Conservation (phyloP, 1,140 invertebrate species). For the Periplaneta americana region DNA sequence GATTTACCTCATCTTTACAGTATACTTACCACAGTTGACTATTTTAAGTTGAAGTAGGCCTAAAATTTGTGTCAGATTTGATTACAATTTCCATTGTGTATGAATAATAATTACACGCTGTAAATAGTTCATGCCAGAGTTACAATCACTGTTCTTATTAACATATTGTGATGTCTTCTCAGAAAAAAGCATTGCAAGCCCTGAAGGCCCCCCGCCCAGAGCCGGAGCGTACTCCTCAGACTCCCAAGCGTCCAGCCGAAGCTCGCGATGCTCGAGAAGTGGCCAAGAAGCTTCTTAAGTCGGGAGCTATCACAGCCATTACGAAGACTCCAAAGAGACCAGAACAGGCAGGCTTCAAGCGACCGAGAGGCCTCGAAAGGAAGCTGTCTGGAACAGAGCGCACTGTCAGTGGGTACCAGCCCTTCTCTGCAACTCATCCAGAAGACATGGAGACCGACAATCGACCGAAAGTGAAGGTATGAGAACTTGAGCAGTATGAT, state of each 20-base stretch:
- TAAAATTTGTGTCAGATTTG: not conserved
- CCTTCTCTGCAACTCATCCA: slow-evolving; percentile 76
- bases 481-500: too few species aligned
- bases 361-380: slow-evolving; percentile 71
- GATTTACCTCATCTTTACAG: too few species aligned
- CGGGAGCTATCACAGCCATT: slow-evolving; percentile 83
- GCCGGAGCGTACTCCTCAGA: slow-evolving; percentile 66
- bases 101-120: not conserved
- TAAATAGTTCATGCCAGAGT: not conserved
- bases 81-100: not conserved
- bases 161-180: not conserved
- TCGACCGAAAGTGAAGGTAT: slow-evolving; percentile 26
- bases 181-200: slow-evolving; percentile 89
- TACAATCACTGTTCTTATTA: not conserved
- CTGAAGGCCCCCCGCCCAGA: slow-evolving; percentile 85
- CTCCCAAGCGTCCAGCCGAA: slow-evolving; percentile 72
- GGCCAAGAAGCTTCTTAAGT: slow-evolving; percentile 90
- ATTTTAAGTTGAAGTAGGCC: not conserved
- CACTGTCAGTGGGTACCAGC: slow-evolving; percentile 78
- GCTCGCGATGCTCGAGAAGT: slow-evolving; percentile 91
- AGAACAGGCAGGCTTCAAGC: slow-evolving; percentile 79
- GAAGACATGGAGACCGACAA: slow-evolving; percentile 50
- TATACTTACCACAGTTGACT: too few species aligned
- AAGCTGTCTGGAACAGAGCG: slow-evolving; percentile 59
- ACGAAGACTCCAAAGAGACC: slow-evolving; percentile 68